Evolutionary conservation across 2,888 invertebrate genomes (phyloP).

Genomic region (Morinoia aosen): DNA sequence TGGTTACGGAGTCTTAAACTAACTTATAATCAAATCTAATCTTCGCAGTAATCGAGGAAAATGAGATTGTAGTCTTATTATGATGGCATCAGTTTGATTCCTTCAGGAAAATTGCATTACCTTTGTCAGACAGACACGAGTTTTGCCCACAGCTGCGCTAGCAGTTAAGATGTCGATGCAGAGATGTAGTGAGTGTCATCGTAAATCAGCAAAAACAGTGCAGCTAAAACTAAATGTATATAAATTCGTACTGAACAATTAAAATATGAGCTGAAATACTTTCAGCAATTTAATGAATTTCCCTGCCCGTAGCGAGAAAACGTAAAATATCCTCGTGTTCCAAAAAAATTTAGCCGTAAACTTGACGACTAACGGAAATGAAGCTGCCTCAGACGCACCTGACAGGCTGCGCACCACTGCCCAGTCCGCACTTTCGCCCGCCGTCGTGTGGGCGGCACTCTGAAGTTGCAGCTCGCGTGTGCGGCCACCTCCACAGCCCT

Average conservation of each 20-base stretch:
- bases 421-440: not conserved
- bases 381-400: no score
- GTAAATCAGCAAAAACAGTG: not conserved
- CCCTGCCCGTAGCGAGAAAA: not conserved
- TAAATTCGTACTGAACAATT: not conserved
- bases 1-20: no score
- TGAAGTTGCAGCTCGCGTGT: not conserved
- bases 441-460: not conserved
- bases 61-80: not conserved
- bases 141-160: not conserved
- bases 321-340: not conserved
- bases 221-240: not conserved
- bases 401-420: not conserved
- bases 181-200: no score
- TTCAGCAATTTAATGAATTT: not conserved
- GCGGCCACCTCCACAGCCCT: slow-evolving; percentile 12
- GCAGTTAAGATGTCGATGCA: no score
- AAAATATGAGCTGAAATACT: not conserved
- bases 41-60: not conserved
- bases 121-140: not conserved
- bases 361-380: no score
- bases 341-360: no score
- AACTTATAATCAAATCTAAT: no score
- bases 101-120: not conserved
- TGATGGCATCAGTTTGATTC: not conserved